These are phyloP conservation scores for Candoia aspera DNA, from an alignment of 2,113 vertebrate species.

Conservation along the genomic window DNA sequence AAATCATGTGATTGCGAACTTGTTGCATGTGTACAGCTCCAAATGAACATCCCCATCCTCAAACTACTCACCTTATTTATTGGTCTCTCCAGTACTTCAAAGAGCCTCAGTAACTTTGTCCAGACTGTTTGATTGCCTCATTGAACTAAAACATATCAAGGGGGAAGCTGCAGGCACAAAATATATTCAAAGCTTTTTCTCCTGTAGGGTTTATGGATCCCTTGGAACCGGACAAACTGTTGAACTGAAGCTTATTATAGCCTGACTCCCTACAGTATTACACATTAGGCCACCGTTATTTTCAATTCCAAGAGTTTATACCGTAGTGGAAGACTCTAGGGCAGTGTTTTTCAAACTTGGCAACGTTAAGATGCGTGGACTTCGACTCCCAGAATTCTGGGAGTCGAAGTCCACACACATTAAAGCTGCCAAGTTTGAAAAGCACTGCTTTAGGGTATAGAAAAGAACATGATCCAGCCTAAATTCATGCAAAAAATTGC, in stretches of 20 bases:
- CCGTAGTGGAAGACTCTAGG: constrained; percentile 36
- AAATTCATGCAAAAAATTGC: too few relatives aligned
- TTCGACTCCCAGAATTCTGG: too few relatives aligned
- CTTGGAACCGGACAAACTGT: constrained; percentile 63
- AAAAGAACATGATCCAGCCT: too few relatives aligned
- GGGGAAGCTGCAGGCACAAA: constrained; percentile 76
- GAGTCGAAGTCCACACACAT: too few relatives aligned
- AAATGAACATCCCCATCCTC: constrained; percentile 81
- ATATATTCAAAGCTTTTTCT: constrained; percentile 57
- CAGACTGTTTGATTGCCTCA: constrained; percentile 89
- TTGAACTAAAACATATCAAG: constrained; percentile 82
- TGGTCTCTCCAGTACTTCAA: constrained; percentile 90
- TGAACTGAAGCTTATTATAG: constrained; percentile 71
- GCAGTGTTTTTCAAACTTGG: background rate
- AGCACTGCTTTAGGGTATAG: too few relatives aligned
- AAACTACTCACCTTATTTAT: constrained; percentile 96
- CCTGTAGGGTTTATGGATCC: constrained; percentile 60
- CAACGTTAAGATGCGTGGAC: background rate
- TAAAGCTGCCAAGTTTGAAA: too few relatives aligned
- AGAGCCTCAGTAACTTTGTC: constrained; percentile 88
- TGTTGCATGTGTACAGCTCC: constrained; percentile 78
- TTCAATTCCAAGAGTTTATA: constrained; percentile 57
- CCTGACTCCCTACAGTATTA: constrained; percentile 64
- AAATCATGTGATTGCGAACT: constrained; percentile 91
- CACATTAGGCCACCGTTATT: constrained; percentile 70